Evolutionary conservation across 2,113 vertebrate genomes (phyloP).

Genomic region (Emberiza fucata): DNA sequence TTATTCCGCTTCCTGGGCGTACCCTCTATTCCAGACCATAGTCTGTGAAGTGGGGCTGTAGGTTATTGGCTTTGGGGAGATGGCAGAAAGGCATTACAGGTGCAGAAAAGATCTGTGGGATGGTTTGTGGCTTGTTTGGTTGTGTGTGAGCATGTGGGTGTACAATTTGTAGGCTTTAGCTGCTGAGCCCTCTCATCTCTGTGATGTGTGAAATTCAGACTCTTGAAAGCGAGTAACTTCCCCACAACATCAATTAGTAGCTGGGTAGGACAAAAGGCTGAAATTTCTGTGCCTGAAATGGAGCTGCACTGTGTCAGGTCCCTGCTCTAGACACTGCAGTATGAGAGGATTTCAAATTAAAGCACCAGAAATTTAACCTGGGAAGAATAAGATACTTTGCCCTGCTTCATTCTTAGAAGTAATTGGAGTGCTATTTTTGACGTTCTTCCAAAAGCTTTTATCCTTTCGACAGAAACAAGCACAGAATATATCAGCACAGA

Average conservation of each 20-base stretch:
- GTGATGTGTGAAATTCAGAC: not conserved
- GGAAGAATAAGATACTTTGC: not conserved
- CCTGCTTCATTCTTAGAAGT: not conserved
- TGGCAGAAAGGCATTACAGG: not conserved
- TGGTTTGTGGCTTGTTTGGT: not conserved
- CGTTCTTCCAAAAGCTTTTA: not conserved
- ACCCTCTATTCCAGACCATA: fast-evolving
- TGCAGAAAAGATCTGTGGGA: not conserved
- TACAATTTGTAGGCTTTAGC: not conserved
- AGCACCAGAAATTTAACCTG: not conserved
- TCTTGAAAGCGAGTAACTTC: not conserved
- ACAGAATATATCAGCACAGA: not conserved
- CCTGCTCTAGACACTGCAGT: not conserved
- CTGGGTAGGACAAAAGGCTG: not conserved
- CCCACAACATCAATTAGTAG: not conserved
- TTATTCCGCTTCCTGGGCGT: not conserved
- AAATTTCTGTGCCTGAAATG: not conserved
- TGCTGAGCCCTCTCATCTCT: not conserved
- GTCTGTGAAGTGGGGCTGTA: not conserved
- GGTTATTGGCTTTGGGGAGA: not conserved
- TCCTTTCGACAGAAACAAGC: not conserved
- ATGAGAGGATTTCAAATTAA: not conserved
- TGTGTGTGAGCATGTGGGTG: fast-evolving
- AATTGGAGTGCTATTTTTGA: not conserved
- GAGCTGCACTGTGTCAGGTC: not conserved